These are phyloP conservation scores for Tachyglossus aculeatus DNA, from an alignment of 2,797 vertebrate species.

Conservation along the genomic window DNA sequence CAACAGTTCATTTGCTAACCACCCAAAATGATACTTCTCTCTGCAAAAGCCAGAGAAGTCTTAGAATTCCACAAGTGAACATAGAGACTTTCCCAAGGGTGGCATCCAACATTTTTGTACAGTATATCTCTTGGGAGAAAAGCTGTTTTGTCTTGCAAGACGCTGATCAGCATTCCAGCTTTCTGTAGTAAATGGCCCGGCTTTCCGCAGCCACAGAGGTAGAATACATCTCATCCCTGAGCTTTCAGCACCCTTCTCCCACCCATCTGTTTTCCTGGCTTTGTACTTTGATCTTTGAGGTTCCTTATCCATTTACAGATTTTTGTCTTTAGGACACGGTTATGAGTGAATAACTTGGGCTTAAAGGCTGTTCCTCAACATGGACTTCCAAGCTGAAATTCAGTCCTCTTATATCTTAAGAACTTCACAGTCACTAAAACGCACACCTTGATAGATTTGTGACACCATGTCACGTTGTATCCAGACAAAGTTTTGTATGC, in stretches of 20 bases:
- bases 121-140: not conserved
- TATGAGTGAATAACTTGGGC: slow-evolving; percentile 56
- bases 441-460: too few species aligned
- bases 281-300: not conserved
- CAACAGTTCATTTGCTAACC: not conserved
- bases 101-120: slow-evolving; percentile 14
- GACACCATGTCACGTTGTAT: too few species aligned
- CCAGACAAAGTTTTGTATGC: too few species aligned
- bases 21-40: slow-evolving; percentile 1
- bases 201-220: not conserved
- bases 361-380: too few species aligned
- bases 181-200: not conserved
- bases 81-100: slow-evolving; percentile 8
- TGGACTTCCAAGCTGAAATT: too few species aligned
- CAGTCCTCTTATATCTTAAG: too few species aligned
- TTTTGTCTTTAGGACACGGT: slow-evolving; percentile 38
- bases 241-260: not conserved
- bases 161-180: not conserved
- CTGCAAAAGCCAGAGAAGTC: not conserved
- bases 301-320: slow-evolving; percentile 53
- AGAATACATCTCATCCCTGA: not conserved
- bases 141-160: not conserved
- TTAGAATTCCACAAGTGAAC: slow-evolving; percentile 11
- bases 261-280: not conserved
- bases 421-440: too few species aligned